Percentiles rank a stretch among this genome's conserved stretches.
Conservation (phyloP, 2,888 invertebrate species). For the Plagodis pulveraria region DNA sequence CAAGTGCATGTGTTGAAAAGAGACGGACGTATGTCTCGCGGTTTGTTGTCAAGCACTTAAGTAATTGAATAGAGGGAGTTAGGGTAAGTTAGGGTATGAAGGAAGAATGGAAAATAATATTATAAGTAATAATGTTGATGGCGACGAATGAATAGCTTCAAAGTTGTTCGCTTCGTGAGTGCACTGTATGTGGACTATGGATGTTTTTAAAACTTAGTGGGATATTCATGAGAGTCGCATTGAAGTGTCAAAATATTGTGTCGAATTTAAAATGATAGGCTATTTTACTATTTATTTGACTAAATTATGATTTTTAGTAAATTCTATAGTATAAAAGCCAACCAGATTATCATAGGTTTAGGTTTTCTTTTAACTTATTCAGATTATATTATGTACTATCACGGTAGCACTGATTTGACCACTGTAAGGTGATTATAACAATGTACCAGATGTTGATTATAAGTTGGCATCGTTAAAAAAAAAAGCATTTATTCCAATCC, state of each 20-base stretch:
- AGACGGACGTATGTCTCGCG: slow-evolving; percentile 56
- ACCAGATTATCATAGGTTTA: no score
- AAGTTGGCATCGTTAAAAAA: no score
- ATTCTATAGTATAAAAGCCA: no score
- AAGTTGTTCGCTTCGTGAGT: slow-evolving; percentile 56
- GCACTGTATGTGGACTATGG: slow-evolving; percentile 32
- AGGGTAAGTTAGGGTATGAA: slow-evolving; percentile 68
- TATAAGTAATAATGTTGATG: slow-evolving; percentile 48
- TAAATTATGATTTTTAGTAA: not conserved
- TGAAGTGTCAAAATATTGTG: slow-evolving; percentile 17
- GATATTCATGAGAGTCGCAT: slow-evolving; percentile 2
- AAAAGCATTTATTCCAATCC: no score
- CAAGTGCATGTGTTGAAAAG: slow-evolving; percentile 48
- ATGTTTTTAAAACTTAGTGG: slow-evolving; percentile 11
- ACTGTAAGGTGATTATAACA: no score
- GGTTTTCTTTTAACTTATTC: no score
- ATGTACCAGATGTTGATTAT: no score
- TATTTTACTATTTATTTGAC: not conserved
- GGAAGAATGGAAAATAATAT: slow-evolving; percentile 77
- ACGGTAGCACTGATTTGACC: no score
- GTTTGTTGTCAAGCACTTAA: slow-evolving; percentile 73
- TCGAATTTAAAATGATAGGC: slow-evolving; percentile 4
- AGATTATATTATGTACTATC: no score
- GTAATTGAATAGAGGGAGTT: slow-evolving; percentile 79
- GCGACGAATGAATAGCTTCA: slow-evolving; percentile 31